Base-by-base conservation (phyloP, 1,140 invertebrate species). In the Drosophila arizonae region DNA sequence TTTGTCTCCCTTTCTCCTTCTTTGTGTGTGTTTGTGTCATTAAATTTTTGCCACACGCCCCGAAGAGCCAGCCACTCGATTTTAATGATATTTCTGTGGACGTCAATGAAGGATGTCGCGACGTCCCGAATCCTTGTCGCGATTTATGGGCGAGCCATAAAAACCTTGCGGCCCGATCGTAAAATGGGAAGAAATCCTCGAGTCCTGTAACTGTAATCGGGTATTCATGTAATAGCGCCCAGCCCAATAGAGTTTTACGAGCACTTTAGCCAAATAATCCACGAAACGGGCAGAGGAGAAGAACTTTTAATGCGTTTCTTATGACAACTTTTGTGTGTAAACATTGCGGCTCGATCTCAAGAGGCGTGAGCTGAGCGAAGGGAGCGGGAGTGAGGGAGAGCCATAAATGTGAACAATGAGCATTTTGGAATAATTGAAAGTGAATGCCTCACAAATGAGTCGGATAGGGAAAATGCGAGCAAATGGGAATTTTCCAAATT, bases 131-230 rank as follows among this genome's bases (percentile, higher is more conserved):
- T 68, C 15, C 15, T 45, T 46, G 10, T 61, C 30, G 64, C 56
- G 66, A 69, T 61, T 61, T 69, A 61, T 54, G 48, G 56, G 26
- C 36, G 41, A 33, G 63, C 41, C 63, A 46, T 71, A 81, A 78
- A 61, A 81, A 69, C 58, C 77, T 39, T 61, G 43, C 28, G 62
- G 41, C 62, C 55, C 63, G 72, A 76, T 51, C 60, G 66, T 65
- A 65, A 65, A 65, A 13, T 43, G 13, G 50, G 9, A 30, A 46
- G 48, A 58, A 65, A 66, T 50, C 45, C 69, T 57, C 61, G 15
- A 4, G 30, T 48, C 10, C 30, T 62, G 17, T 68, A 50, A 51
- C 63, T 41, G n/a, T 4, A 13, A 55, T 17, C 62, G 39, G 10
- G 45, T 28, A 61, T 33, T 57, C 36, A 17, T 70, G 41, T 33